Conservation (phyloP, 2,113 vertebrate genomes). For the Cryptotis parvus region DNA sequence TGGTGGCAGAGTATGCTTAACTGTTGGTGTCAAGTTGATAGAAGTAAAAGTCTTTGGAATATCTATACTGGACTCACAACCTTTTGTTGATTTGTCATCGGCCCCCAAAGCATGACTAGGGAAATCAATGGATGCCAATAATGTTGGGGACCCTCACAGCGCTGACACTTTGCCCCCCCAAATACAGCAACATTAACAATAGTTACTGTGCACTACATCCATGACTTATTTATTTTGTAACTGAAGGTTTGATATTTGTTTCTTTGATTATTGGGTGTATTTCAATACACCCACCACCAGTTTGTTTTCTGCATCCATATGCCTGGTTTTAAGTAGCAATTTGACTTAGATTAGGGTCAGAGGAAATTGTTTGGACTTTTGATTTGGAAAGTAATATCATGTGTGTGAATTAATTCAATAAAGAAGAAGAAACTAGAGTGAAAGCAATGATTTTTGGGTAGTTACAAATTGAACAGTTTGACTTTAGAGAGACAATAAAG, state of each 20-base stretch:
- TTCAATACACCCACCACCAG: not conserved
- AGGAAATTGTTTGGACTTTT: not conserved
- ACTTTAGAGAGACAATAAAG: not conserved
- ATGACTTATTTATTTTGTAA: not conserved
- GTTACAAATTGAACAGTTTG: not conserved
- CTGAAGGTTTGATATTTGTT: not conserved
- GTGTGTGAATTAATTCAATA: not conserved
- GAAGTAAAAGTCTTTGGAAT: no score
- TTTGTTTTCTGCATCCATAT: not conserved
- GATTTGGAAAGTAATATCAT: not conserved
- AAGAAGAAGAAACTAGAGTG: not conserved
- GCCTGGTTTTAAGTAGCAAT: not conserved
- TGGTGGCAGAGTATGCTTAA: no score
- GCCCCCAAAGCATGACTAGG: no score
- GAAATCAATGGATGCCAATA: no score
- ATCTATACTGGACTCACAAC: no score
- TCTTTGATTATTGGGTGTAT: not conserved
- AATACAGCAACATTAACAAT: not conserved
- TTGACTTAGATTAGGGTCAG: slow-evolving; percentile 15
- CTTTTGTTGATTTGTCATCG: no score
- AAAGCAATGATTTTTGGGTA: not conserved
- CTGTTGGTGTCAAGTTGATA: no score
- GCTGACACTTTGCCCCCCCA: no score
- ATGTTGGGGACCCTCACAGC: no score
- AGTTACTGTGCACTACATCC: not conserved